A percentile compares a stretch with the other conserved stretches of the same genome.
These are phyloP conservation scores for Dugesia japonica DNA, from an alignment of 2,888 invertebrate genomes.

Conservation along the genomic window DNA sequence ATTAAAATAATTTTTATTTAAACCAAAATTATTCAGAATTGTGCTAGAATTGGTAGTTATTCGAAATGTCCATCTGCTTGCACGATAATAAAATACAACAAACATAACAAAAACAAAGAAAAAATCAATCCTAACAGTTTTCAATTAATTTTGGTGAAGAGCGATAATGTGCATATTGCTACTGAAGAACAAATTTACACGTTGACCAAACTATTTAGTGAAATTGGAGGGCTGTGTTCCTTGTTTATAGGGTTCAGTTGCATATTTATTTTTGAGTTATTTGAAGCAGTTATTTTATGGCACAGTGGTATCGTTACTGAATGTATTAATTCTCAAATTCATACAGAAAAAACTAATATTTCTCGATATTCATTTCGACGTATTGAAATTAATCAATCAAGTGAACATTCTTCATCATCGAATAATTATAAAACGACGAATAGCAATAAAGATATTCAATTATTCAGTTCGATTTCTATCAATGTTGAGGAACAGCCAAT, in stretches of 20 bases:
- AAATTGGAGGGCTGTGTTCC: conserved; percentile 28
- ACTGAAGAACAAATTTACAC: conserved; percentile 25
- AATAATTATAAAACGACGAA: neutral
- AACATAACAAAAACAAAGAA: neutral
- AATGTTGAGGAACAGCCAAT: neutral
- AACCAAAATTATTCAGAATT: too few species aligned
- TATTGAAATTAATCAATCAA: neutral
- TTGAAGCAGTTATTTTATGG: conserved; percentile 26
- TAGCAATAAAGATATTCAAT: neutral
- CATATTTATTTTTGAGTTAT: conserved; percentile 25
- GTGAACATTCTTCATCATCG: neutral
- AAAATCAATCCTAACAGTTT: neutral
- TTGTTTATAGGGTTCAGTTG: conserved; percentile 28
- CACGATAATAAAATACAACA: neutral
- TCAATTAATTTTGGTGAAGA: neutral
- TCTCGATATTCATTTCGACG: neutral
- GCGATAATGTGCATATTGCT: neutral
- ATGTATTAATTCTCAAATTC: neutral
- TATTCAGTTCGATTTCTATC: neutral
- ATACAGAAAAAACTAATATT: neutral
- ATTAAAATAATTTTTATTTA: too few species aligned
- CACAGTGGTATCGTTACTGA: neutral
- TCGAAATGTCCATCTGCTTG: neutral
- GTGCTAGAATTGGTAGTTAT: neutral
- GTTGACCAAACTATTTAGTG: conserved; percentile 26